Percentiles rank a stretch among this genome's conserved stretches.
phyloP scores from a whole-genome alignment of 2,797 vertebrate genomes.

The Otus scops region DNA sequence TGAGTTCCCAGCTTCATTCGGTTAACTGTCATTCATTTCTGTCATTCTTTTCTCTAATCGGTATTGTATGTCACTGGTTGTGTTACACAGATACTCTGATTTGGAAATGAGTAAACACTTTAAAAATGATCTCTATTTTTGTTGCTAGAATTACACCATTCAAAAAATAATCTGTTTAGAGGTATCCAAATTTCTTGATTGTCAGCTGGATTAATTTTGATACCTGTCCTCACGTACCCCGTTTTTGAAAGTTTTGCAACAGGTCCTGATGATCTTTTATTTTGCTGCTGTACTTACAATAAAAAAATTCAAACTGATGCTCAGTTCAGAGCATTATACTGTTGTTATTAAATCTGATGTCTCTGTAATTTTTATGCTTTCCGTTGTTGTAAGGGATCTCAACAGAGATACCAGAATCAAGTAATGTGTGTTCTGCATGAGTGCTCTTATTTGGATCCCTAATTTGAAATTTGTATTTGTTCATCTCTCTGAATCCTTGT shows the following conservation, averaged over 20 bases:
- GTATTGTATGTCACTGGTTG: neutral
- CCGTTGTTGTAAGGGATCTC: neutral
- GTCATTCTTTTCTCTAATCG: neutral
- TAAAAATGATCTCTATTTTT: neutral
- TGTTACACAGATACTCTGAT: neutral
- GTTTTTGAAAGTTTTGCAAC: neutral
- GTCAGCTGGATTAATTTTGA: neutral
- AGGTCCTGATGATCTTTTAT: neutral
- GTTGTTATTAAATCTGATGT: neutral
- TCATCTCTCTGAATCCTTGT: neutral
- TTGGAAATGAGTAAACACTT: neutral
- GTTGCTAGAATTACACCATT: neutral
- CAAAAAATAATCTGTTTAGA: neutral
- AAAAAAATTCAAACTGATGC: neutral
- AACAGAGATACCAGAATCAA: neutral
- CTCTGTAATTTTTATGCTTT: neutral
- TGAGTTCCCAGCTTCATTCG: slow-evolving; percentile 70
- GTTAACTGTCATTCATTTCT: neutral
- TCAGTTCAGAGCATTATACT: neutral
- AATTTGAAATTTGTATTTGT: neutral
- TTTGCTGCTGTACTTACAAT: neutral
- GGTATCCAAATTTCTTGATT: neutral
- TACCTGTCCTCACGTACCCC: neutral
- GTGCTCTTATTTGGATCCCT: neutral
- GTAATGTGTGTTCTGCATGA: neutral